Conservation (phyloP, 2,113 vertebrate genomes). For the Lepidothrix coronata region DNA sequence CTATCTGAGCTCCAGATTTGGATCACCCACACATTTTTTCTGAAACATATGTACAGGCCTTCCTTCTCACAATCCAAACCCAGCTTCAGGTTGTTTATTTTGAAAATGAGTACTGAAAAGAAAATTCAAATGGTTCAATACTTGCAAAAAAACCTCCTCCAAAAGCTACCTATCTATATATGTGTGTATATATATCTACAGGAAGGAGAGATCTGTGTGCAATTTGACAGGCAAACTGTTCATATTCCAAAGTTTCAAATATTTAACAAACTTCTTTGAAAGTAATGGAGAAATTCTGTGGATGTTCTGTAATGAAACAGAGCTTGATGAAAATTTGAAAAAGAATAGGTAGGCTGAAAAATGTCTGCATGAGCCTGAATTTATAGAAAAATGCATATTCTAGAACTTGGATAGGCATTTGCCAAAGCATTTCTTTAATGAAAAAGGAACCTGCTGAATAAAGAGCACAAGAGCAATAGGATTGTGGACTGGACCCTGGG, state of each 20-base stretch:
- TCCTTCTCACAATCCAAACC: background rate
- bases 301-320: background rate
- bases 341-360: background rate
- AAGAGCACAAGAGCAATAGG: background rate
- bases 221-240: background rate
- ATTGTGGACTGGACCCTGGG: background rate
- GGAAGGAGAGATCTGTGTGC: background rate
- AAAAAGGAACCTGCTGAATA: background rate
- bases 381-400: background rate
- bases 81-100: slow-evolving; percentile 40
- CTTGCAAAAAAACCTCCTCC: background rate
- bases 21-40: slow-evolving; percentile 40
- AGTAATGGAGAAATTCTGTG: background rate
- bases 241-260: background rate
- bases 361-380: background rate
- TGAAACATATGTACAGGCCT: slow-evolving; percentile 11
- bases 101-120: background rate
- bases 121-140: background rate
- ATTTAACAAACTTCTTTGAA: background rate
- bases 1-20: slow-evolving; percentile 21
- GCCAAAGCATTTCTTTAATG: background rate
- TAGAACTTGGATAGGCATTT: background rate
- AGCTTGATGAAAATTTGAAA: background rate
- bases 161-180: background rate
- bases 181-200: background rate